Percentiles rank a stretch among this genome's conserved stretches.
These are phyloP conservation scores for Tribolium castaneum DNA, from an alignment of 1,140 invertebrate species.

Conservation along the genomic window DNA sequence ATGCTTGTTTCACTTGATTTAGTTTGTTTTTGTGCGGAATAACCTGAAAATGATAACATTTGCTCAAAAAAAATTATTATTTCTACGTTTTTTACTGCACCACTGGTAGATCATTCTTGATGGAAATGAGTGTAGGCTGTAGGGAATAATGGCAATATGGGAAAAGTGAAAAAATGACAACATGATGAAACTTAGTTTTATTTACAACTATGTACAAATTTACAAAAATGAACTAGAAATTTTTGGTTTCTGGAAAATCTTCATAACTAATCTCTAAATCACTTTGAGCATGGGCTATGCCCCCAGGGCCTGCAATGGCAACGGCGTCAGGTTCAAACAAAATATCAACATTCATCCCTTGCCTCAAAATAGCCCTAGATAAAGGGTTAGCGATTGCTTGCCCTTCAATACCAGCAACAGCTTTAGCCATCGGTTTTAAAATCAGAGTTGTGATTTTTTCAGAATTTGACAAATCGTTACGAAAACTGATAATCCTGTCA, in stretches of 20 bases:
- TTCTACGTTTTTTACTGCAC: no score
- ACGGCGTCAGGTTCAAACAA: slow-evolving; percentile 73
- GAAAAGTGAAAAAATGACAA: no score
- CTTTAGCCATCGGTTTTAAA: slow-evolving; percentile 72
- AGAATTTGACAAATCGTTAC: slow-evolving; percentile 53
- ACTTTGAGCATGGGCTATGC: slow-evolving; percentile 76
- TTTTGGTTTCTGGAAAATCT: not conserved
- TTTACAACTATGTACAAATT: not conserved
- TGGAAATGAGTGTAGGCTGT: no score
- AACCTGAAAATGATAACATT: no score
- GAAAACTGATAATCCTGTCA: slow-evolving; percentile 53
- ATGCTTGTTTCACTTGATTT: no score
- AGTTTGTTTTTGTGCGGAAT: no score
- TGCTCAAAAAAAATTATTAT: no score
- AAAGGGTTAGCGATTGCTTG: slow-evolving; percentile 75
- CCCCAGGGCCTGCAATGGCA: slow-evolving; percentile 77
- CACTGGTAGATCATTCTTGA: no score
- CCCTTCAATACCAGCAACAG: slow-evolving; percentile 72
- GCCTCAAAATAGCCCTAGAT: slow-evolving; percentile 67
- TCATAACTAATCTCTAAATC: slow-evolving; percentile 66
- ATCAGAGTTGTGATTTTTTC: slow-evolving; percentile 65
- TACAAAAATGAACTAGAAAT: slow-evolving; percentile 1
- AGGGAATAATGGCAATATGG: no score
- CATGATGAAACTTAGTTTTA: no score
- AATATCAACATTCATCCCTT: slow-evolving; percentile 68